phyloP scores from a whole-genome alignment of 2,888 invertebrate species.

The Lasioglossum vierecki region DNA sequence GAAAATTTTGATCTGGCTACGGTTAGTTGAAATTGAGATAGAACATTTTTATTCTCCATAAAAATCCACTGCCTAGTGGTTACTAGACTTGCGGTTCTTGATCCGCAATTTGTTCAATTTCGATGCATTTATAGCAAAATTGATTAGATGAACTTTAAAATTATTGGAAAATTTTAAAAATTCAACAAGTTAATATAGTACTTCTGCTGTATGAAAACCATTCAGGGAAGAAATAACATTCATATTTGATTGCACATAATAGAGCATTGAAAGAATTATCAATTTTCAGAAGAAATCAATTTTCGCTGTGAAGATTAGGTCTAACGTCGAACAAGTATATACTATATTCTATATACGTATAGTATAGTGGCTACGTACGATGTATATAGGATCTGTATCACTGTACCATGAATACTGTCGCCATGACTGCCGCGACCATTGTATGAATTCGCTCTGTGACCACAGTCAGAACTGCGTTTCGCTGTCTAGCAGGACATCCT shows the following conservation, averaged over 20 bases:
- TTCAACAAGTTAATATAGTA: too few species aligned
- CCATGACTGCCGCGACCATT: constrained; percentile 49
- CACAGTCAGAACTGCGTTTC: constrained; percentile 45
- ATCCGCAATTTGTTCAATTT: too few species aligned
- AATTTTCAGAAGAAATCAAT: not conserved
- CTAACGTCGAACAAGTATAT: not conserved
- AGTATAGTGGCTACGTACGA: not conserved
- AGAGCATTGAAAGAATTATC: not conserved
- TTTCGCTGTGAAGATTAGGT: constrained; percentile 28
- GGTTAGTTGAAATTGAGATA: not conserved
- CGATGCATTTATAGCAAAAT: too few species aligned
- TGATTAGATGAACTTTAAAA: too few species aligned
- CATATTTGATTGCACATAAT: too few species aligned
- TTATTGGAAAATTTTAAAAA: too few species aligned
- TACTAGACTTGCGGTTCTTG: too few species aligned
- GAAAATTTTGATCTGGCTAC: not conserved
- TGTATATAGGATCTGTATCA: constrained; percentile 22
- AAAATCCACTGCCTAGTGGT: too few species aligned
- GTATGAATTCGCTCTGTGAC: constrained; percentile 56
- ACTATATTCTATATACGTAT: too few species aligned
- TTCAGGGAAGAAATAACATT: too few species aligned
- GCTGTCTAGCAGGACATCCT: constrained; percentile 45
- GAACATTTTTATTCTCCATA: not conserved
- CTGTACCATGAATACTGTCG: constrained; percentile 34
- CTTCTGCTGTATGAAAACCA: too few species aligned